These are phyloP conservation scores for Bradypodion pumilum DNA, from an alignment of 2,797 vertebrate genomes.

Conservation along the genomic window DNA sequence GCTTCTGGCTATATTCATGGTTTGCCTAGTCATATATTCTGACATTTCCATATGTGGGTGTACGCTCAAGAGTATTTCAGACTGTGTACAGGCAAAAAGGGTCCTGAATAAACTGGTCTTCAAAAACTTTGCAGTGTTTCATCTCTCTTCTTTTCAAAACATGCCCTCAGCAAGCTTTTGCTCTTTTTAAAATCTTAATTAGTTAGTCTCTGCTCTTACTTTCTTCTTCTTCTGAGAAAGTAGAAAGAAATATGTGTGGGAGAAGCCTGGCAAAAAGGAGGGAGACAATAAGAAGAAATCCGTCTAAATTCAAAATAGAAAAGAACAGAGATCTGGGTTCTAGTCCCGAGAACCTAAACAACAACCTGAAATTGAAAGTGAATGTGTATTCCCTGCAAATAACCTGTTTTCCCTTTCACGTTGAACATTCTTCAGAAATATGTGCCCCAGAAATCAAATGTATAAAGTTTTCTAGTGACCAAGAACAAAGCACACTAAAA, in stretches of 20 bases:
- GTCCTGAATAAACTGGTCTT: not conserved
- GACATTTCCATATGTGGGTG: not conserved
- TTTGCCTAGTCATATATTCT: not conserved
- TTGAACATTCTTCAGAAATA: too few relatives aligned
- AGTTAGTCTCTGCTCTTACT: not conserved
- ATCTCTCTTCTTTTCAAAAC: not conserved
- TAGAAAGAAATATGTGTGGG: not conserved
- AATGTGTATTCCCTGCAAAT: too few relatives aligned
- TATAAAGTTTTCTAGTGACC: too few relatives aligned
- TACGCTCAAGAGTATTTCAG: not conserved
- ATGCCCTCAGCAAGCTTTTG: not conserved
- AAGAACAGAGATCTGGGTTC: not conserved
- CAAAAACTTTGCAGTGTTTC: not conserved
- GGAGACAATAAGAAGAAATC: not conserved
- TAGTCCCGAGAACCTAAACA: not conserved
- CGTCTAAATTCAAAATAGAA: not conserved
- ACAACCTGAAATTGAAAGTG: too few relatives aligned
- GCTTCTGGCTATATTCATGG: not conserved
- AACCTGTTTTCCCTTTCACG: too few relatives aligned
- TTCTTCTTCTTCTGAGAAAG: not conserved
- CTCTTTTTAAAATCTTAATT: constrained; percentile 1
- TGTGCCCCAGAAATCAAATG: too few relatives aligned
- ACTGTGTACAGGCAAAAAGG: not conserved
- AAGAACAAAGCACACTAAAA: too few relatives aligned
- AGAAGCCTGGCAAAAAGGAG: not conserved